These are phyloP conservation scores for Megalurothrips usitatus DNA, from an alignment of 2,888 invertebrate species.

Conservation along the genomic window DNA sequence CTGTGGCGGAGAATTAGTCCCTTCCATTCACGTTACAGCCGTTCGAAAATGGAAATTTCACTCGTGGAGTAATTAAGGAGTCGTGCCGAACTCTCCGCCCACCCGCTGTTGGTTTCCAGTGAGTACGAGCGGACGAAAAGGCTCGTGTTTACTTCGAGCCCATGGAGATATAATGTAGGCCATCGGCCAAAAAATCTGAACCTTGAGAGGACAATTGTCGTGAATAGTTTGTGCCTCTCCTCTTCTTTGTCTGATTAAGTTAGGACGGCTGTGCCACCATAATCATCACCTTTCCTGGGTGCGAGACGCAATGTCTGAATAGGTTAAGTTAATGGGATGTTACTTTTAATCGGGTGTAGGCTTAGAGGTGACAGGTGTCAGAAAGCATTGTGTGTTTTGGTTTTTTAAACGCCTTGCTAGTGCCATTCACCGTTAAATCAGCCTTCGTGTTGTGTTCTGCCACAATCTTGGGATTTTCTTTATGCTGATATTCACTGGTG, in stretches of 20 bases:
- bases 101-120: neutral
- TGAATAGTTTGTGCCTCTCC: neutral
- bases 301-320: too few species aligned
- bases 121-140: neutral
- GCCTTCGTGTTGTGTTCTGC: too few species aligned
- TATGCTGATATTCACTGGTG: too few species aligned
- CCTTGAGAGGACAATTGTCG: neutral
- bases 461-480: neutral
- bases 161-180: conserved; percentile 31
- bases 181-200: conserved; percentile 33
- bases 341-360: neutral
- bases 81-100: neutral
- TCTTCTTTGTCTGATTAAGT: neutral
- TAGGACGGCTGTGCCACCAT: neutral
- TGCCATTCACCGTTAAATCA: too few species aligned
- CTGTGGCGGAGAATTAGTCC: conserved; percentile 34
- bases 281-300: too few species aligned
- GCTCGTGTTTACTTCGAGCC: neutral
- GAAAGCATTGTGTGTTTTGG: conserved; percentile 5
- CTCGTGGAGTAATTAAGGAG: neutral
- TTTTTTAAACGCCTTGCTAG: neutral
- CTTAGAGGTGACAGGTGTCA: conserved; percentile 24
- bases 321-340: neutral
- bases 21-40: neutral
- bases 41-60: neutral